Base-by-base conservation (phyloP, 2,797 vertebrate species). In the Gymnoscopelus microlampas region DNA sequence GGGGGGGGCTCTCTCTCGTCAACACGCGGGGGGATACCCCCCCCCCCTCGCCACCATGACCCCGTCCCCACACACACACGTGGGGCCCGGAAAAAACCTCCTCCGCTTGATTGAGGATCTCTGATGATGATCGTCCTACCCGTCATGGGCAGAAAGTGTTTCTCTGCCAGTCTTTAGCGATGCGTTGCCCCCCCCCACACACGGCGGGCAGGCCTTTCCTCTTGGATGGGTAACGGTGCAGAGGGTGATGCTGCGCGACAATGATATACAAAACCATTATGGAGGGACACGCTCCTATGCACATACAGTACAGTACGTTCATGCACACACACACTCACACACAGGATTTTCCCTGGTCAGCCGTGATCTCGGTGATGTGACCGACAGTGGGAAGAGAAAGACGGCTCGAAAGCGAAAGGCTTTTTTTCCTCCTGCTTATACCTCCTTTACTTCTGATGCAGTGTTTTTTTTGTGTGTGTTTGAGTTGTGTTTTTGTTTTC, bases 371-470 rank as follows among this genome's bases (percentile, higher is more conserved):
- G 66, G 64, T 68, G 74, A 72, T 53, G 50, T 47, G 83, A 85
- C 87, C 80, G 89, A 85, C 82, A 74, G 73, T 58, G 85, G 85
- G 90, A 82, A 84, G 82, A 69, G 77, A 83, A 81, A 78, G 78
- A 70, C 63, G 87, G 87, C 83, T 78, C 55, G 9, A 44, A 19
- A 80, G 76, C 70, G 78, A 74, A 71, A 78, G 71, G 77, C 79
- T 91, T 88, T 85, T 85, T 44, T 39, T 39, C 39, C 39, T 44
- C 7, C 87, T 81, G 86, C 89, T 91, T 91, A 44, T 44, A 91
- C 91, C 91, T 92, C 91, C 89, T 89, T 87, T 82, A 83, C 87
- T 86, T 88, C 87, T 84, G 84, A 93, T 88, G 89, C 88, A 89
- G 90, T 91, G 86, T 88, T 90, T 39, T 84, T 87, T 82, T 77